A percentile compares a stretch with the other conserved stretches of the same genome.
Conservation (phyloP, 1,140 invertebrate genomes). For the Heliconius hermathena region DNA sequence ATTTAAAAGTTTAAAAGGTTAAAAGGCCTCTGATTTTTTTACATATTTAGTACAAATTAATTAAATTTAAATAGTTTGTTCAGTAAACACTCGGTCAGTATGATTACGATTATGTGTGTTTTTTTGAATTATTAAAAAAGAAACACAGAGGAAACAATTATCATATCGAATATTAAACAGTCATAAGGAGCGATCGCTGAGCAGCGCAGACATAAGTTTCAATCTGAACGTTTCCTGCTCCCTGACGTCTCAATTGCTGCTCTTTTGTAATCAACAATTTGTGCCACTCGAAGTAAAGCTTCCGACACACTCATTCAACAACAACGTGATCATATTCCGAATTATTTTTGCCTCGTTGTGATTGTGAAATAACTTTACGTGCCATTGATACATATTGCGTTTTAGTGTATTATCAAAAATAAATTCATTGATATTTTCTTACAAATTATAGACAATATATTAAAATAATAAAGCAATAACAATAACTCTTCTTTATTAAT, state of each 20-base stretch:
- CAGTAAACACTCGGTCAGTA: too few species aligned
- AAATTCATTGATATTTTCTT: too few species aligned
- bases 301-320: constrained; percentile 69
- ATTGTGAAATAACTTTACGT: constrained; percentile 34
- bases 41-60: too few species aligned
- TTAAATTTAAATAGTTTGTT: too few species aligned
- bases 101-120: neutral
- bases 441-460: neutral
- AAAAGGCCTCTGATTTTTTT: too few species aligned
- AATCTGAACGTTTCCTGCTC: constrained; percentile 70
- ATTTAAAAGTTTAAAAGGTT: too few species aligned
- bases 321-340: constrained; percentile 67
- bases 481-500: neutral
- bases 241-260: constrained; percentile 76
- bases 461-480: neutral
- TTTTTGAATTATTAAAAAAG: neutral
- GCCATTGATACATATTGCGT: constrained; percentile 24
- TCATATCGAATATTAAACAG: constrained; percentile 2
- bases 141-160: neutral
- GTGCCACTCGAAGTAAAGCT: constrained; percentile 68
- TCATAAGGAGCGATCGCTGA: constrained; percentile 2
- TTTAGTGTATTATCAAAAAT: constrained; percentile 16
- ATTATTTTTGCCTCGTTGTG: constrained; percentile 54
- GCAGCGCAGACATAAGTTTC: constrained; percentile 67
- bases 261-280: constrained; percentile 80